Base-by-base conservation (phyloP, 2,113 vertebrate genomes). In the Strigops habroptila region DNA sequence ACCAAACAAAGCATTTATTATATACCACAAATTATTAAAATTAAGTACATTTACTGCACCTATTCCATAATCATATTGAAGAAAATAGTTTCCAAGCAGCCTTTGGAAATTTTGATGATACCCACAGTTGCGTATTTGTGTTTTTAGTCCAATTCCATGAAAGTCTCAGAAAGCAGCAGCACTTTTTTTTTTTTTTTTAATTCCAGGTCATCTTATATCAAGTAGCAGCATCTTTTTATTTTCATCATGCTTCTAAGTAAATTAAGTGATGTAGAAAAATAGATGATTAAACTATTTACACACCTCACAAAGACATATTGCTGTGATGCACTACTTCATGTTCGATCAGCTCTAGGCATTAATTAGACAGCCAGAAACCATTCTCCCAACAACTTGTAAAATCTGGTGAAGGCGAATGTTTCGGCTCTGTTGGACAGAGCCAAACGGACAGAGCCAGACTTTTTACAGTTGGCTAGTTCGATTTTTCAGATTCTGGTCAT, bases 11-110 rank as follows among this genome's bases (percentile, higher is more conserved):
- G n/a, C 52, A 51, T 63, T 90, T 88, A 80, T 75, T 78, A 67
- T 63, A 71, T n/a, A 41, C 33, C 64, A 84, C 35, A 87, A 67
- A 2, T 84, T 74, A 83, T 35, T 92, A 85, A 68, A 91, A 81
- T 65, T 86, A 91, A 83, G 49, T 77, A 77, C 35, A 77, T 77
- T 90, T 92, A 83, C 28, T 74, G 49, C n/a, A 86, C 62, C 68
- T 81, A 59, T 60, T 44, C 71, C 68, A 73, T 90, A 90, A 91
- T 91, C 73, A 93, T 71, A 90, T 8, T 74, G 82, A 93, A 91
- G 30, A 53, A 59, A 95, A 88, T 62, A 94, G 76, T 68, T 92
- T 90, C 77, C 64, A 92, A 88, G 80, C 80, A 95, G 95, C 55
- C 51, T 95, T 74, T 74, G 43, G 70, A 91, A 92, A 71, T 64